Evolutionary conservation across 2,797 vertebrate species (phyloP).

Genomic region (Megalops cyprinoides): DNA sequence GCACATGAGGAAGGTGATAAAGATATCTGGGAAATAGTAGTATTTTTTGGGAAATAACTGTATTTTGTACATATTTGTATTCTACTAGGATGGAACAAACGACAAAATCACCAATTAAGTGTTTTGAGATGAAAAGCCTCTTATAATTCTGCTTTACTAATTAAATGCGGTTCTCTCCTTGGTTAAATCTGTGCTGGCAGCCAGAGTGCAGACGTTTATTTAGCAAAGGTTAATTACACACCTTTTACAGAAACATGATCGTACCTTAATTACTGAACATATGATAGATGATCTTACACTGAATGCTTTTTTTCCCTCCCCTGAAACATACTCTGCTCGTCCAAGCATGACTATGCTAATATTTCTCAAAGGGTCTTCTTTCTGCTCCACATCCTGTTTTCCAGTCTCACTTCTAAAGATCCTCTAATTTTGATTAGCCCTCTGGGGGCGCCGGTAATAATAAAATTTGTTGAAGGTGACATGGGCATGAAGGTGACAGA

Average conservation of each 20-base stretch:
- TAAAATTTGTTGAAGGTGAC: not conserved
- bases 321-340: not conserved
- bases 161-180: conserved; percentile 27
- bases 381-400: not conserved
- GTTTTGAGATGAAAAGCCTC: conserved; percentile 31
- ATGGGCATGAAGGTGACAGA: not conserved
- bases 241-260: conserved; percentile 18
- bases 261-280: conserved; percentile 21
- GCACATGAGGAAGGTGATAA: not conserved
- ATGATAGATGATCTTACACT: conserved; percentile 17
- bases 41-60: not conserved
- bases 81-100: conserved; percentile 23
- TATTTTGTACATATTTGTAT: conserved; percentile 27
- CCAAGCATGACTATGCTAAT: not conserved
- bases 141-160: conserved; percentile 33
- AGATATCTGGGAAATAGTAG: not conserved
- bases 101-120: conserved; percentile 38
- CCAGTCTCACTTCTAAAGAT: not conserved
- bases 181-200: conserved; percentile 19
- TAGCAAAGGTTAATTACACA: conserved; percentile 33
- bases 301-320: not conserved
- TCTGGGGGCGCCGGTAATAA: not conserved
- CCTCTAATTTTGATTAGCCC: not conserved
- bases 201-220: not conserved
- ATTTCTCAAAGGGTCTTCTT: not conserved